A percentile compares a stretch with the other conserved stretches of the same genome.
phyloP scores from a whole-genome alignment of 2,113 vertebrate genomes.

The Petroica traversi region DNA sequence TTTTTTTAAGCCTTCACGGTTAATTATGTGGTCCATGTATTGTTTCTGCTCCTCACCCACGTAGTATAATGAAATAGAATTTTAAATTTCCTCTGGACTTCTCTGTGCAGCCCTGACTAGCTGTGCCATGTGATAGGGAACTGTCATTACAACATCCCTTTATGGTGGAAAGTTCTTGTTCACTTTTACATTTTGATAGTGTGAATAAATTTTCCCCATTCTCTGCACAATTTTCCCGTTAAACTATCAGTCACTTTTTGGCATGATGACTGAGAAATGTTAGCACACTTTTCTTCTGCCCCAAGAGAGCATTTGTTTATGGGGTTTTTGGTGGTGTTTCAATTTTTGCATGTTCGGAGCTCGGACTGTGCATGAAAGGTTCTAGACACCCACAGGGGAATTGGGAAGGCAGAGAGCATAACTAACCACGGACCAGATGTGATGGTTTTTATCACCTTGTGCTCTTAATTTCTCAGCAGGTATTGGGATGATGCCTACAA shows the following conservation, averaged over 20 bases:
- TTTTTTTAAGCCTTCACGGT: background rate
- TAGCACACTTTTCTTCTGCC: background rate
- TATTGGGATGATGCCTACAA: background rate
- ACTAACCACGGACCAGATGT: background rate
- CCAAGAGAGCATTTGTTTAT: background rate
- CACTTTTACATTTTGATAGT: background rate
- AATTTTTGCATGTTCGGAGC: background rate
- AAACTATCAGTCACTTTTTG: background rate
- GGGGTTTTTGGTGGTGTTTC: background rate
- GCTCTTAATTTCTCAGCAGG: background rate
- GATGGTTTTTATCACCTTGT: background rate
- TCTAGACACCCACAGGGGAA: background rate
- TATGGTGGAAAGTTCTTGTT: background rate
- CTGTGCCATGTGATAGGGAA: rapidly evolving
- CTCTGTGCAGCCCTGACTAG: background rate
- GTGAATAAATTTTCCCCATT: background rate
- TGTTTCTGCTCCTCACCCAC: background rate
- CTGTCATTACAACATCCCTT: background rate
- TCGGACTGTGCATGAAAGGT: background rate
- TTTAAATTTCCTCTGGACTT: background rate
- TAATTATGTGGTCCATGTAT: background rate
- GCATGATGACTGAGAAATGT: background rate
- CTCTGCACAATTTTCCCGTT: background rate
- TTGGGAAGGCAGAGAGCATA: rapidly evolving
- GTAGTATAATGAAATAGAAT: background rate